Evolutionary conservation across 2,797 vertebrate genomes (phyloP).

Genomic region (Echeneis naucrates): DNA sequence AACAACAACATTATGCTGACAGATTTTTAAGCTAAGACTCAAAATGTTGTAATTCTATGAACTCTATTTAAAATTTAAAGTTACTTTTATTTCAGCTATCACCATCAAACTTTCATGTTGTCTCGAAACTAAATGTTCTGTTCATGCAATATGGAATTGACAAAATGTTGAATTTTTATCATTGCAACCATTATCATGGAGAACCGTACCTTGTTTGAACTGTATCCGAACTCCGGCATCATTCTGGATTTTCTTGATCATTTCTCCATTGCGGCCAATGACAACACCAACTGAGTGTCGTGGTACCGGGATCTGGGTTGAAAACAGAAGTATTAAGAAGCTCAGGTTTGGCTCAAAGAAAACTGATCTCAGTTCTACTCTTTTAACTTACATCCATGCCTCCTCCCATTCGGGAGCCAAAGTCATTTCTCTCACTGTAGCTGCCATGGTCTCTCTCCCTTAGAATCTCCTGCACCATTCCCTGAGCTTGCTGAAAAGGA

Average conservation of each 20-base stretch:
- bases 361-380: neutral
- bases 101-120: neutral
- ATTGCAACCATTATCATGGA: neutral
- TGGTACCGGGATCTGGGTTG: slow-evolving; percentile 88
- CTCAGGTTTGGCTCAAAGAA: neutral
- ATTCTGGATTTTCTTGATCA: slow-evolving; percentile 96
- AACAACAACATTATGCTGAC: no score
- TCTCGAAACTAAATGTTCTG: neutral
- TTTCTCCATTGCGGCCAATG: slow-evolving; percentile 91
- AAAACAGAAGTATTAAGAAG: neutral
- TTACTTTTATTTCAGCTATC: neutral
- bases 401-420: slow-evolving; percentile 86
- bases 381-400: slow-evolving; percentile 78
- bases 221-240: slow-evolving; percentile 93
- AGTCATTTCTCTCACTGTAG: slow-evolving; percentile 90
- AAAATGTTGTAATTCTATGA: neutral
- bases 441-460: slow-evolving; percentile 88
- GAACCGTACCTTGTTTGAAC: slow-evolving; percentile 89
- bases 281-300: slow-evolving; percentile 93
- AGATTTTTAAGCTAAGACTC: neutral
- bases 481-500: slow-evolving; percentile 88
- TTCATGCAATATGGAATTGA: neutral
- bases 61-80: no score
- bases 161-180: neutral
- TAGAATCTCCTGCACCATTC: slow-evolving; percentile 94